Evolutionary conservation across 1,140 invertebrate species (phyloP), one percentile per base, ranked within the genome.

Genomic region (Bombus terrestris): DNA sequence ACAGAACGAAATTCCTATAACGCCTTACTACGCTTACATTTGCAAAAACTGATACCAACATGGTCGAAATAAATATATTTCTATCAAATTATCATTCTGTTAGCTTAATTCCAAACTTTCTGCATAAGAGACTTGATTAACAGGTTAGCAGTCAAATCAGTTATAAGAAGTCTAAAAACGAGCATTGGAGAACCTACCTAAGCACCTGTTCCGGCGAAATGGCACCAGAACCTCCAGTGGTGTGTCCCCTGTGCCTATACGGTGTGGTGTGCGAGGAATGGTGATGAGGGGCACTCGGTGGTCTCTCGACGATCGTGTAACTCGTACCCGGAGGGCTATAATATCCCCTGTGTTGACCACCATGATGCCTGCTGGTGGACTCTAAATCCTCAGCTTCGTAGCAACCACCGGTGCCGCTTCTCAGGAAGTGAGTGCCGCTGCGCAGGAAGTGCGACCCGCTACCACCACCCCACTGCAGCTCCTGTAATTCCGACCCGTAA

Each of bases 261-360:
- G 95, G 96, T 47, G 96, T 96, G 88, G 96, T 96, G 59, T 96
- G 95, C 37, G 96, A 95, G 59, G 95, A 94, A 89, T 96, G 96
- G 94, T 97, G 96, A 89, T 96, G 96, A 87, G 97, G 97, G 53
- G 97, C 97, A 88, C 97, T 97, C 85, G 97, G 97, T 57, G 97
- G 97, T 75, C 97, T 96, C 95, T 98, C 97, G 89, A 98, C 97
- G 93, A 98, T 98, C 89, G 97, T 98, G 95, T 98, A 98, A 69
- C 97, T 98, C 83, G 97, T 98, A 72, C 97, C 96, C 37, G 96
- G 96, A n/a, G 96, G 96, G 68, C 96, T 96, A 92, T 96, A 96
- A 90, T 96, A 96, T 47, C 94, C 94, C 71, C 93, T 92, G 35
- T 94, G 93, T 43, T 93, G 91, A 18, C 90, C 86, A 35, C 88